Evolutionary conservation across 2,113 vertebrate species (phyloP).

Genomic region (Proterorhinus semilunaris): DNA sequence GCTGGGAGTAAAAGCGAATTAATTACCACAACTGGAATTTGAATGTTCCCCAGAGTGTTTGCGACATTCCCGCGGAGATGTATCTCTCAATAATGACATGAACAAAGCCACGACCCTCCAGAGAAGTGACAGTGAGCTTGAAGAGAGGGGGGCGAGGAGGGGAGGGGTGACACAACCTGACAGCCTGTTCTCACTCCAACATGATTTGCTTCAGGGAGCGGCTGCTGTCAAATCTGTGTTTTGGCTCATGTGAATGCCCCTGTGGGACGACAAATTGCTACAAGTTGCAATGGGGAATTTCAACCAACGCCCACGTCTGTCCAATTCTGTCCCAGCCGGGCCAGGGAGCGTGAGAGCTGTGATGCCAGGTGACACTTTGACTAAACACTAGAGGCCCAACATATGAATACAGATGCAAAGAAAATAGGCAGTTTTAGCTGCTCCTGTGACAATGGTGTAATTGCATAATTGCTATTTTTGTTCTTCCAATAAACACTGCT

Average conservation of each 20-base stretch:
- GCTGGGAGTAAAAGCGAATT: slow-evolving; percentile 18
- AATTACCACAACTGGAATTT: slow-evolving; percentile 50
- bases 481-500: too few relatives aligned
- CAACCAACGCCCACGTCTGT: slow-evolving; percentile 31
- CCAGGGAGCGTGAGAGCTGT: slow-evolving; percentile 25
- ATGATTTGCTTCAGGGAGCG: slow-evolving; percentile 53
- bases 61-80: slow-evolving; percentile 29
- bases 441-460: neutral
- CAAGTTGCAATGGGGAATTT: slow-evolving; percentile 35
- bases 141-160: slow-evolving; percentile 27
- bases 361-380: slow-evolving; percentile 34
- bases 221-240: slow-evolving; percentile 62
- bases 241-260: slow-evolving; percentile 38
- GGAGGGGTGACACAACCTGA: slow-evolving; percentile 48
- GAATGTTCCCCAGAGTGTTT: slow-evolving; percentile 16
- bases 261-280: slow-evolving; percentile 47
- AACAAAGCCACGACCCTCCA: slow-evolving; percentile 45
- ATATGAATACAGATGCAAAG: slow-evolving; percentile 4
- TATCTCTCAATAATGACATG: slow-evolving; percentile 38
- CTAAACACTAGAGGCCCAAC: slow-evolving; percentile 14
- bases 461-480: neutral
- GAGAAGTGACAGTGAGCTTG: slow-evolving; percentile 28
- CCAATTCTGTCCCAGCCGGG: slow-evolving; percentile 43
- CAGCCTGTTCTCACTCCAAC: slow-evolving; percentile 61
- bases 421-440: neutral